Evolutionary conservation across 2,888 invertebrate species (phyloP), one percentile per base, ranked within the genome.

Genomic region (Synergus itoensis): DNA sequence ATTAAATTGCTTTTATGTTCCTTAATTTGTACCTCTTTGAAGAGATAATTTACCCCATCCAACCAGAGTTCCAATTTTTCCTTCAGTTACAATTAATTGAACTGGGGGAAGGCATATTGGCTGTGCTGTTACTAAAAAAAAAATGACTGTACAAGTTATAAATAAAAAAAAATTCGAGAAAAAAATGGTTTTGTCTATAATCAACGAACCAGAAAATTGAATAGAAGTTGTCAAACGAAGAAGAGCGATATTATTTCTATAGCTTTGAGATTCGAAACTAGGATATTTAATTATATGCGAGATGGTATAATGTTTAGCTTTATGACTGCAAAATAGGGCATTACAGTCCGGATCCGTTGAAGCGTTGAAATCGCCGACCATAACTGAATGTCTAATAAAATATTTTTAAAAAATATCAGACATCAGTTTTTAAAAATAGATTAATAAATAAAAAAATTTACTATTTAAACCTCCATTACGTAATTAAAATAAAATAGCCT

Each of bases 251-350:
- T 97, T 96, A 87, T 96, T 95, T 40, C 91, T 90, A 83, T 92
- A 94, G 16, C 90, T 93, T 64, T 89, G 87, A 28, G 91, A 86
- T 92, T 93, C 94, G 87, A 96, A 97, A 57, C 95, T 95, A 0
- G 96, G 96, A 92, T 97, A 96, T 0, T 96, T 95, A 80, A 96
- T 94, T 1, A 97, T 95, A 88, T 95, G 95, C 84, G 95, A 96
- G 76, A 97, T 95, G 83, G 95, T 94, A 85, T 96, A 94, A 82
- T 95, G 95, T 87, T 95, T 95, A 0, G 95, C 94, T 0, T 95
- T 94, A 0, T 95, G 94, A 0, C 96, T 96, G 91, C 97, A 97
- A 92, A 96, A 96, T 85, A 94, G 95, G 18, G 92, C 89, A 63
- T 94, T 94, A 88, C 97, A 97, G 90, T 97, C 96, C 0, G 96